Evolutionary conservation across 2,888 invertebrate species (phyloP), one percentile per base, ranked within the genome.

Genomic region (Candidula unifasciata): DNA sequence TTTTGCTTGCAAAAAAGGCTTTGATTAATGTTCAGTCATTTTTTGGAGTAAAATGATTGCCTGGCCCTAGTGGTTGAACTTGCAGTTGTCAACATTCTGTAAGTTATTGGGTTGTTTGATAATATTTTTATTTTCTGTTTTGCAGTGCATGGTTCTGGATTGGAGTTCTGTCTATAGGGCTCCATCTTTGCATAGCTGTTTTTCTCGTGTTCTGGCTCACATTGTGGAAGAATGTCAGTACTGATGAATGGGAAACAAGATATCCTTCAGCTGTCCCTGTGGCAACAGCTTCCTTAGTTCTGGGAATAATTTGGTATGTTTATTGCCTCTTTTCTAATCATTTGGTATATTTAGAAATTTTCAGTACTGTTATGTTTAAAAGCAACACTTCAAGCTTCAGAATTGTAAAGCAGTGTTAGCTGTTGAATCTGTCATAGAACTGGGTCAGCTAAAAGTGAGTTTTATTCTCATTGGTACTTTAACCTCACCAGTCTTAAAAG

Each of bases 221-320:
- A 0, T 90, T 86, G 60, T 88, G 92, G 73, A 92, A 92, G 89
- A 92, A 92, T 82, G 86, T 93, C 13, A 87, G 86, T 68, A 89
- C 92, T 30, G 92, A 93, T 80, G 89, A 93, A 54, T 94, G 93
- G 93, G 93, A 93, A 83, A 88, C 87, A 66, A 85, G 82, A 10
- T 92, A 92, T 85, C 93, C 93, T 8, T 88, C 90, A 54, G 91
- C 91, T 52, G 93, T 94, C 82, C 93, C 93, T 13, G 85, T 92
- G 64, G 93, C 93, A 6, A 93, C 93, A n/a, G 93, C 91, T 16
- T 86, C 90, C 30, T 92, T 92, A 86, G 87, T 92, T 37, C 68
- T 92, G 69, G 93, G 92, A n/a, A 89, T 90, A 18, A 86, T 93
- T 35, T 91, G 92, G 93, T 93, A 88, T 90, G 92, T 74, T 52